A percentile compares a stretch with the other conserved stretches of the same genome.
Evolutionary conservation across 2,113 vertebrate species (phyloP).

Genomic region (Archocentrus centrarchus): DNA sequence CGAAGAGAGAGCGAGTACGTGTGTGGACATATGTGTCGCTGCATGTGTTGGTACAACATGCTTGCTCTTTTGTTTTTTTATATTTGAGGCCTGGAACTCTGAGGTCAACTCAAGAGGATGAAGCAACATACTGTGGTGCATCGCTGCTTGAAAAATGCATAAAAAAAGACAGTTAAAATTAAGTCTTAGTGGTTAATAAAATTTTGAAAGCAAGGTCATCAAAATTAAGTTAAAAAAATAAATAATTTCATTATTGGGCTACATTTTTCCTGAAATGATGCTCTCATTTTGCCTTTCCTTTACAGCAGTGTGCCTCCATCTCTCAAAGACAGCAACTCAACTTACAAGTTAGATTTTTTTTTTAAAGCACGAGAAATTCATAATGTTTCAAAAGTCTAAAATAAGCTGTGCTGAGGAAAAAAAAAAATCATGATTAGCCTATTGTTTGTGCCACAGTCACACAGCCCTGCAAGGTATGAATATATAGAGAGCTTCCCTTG

Average conservation of each 20-base stretch:
- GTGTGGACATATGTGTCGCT: conserved; percentile 58
- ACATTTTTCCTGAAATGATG: too few species aligned
- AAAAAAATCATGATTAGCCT: background rate
- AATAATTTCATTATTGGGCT: too few species aligned
- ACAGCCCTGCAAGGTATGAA: background rate
- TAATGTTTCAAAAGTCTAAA: too few species aligned
- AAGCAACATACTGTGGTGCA: background rate
- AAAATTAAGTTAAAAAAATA: too few species aligned
- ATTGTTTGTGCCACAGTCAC: background rate
- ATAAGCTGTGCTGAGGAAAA: too few species aligned
- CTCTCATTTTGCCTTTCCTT: background rate
- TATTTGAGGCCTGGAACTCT: conserved; percentile 22
- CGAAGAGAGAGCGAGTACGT: conserved; percentile 13
- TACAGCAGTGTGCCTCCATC: background rate
- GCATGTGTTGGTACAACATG: conserved; percentile 45
- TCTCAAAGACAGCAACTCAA: background rate
- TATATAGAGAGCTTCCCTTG: background rate
- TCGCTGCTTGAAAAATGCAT: background rate
- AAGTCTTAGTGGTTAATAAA: background rate
- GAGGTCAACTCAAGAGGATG: conserved; percentile 33
- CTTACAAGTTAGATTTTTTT: too few species aligned
- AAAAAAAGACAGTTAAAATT: background rate
- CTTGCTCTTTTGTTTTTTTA: conserved; percentile 5
- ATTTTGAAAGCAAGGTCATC: too few species aligned
- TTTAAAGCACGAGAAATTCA: too few species aligned